Evolutionary conservation across 2,113 vertebrate genomes (phyloP).

Genomic region (Gracilinanus agilis): DNA sequence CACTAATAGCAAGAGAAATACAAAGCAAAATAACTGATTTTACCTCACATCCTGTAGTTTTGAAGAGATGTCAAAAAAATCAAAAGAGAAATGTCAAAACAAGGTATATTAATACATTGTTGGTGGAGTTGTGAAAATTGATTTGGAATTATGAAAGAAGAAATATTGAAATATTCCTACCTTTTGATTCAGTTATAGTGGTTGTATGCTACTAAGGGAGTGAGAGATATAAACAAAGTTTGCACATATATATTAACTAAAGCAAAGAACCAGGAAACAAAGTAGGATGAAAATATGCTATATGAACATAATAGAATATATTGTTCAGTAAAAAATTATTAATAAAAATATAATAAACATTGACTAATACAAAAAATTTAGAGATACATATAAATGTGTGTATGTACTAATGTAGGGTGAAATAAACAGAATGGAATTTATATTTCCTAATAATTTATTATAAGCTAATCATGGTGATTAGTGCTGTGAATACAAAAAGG

Average conservation of each 20-base stretch:
- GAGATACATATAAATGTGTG: background rate
- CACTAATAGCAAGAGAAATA: background rate
- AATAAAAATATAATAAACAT: background rate
- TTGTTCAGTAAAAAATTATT: background rate
- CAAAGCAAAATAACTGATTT: background rate
- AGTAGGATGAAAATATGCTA: background rate
- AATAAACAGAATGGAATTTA: background rate
- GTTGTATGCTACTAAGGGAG: background rate
- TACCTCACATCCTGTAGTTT: background rate
- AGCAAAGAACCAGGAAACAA: background rate
- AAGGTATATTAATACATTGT: background rate
- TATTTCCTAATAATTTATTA: background rate
- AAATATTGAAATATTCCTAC: background rate
- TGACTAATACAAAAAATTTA: background rate
- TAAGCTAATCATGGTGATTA: background rate
- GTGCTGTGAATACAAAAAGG: background rate
- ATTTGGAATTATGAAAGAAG: background rate
- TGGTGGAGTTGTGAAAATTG: background rate
- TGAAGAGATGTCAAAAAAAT: background rate
- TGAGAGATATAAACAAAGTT: background rate
- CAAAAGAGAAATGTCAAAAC: background rate
- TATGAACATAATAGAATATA: background rate
- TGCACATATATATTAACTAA: background rate
- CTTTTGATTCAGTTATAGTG: background rate
- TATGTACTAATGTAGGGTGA: background rate